A percentile compares a stretch with the other conserved stretches of the same genome.
phyloP scores from a whole-genome alignment of 1,140 invertebrate genomes.

The Drosophila cardini region DNA sequence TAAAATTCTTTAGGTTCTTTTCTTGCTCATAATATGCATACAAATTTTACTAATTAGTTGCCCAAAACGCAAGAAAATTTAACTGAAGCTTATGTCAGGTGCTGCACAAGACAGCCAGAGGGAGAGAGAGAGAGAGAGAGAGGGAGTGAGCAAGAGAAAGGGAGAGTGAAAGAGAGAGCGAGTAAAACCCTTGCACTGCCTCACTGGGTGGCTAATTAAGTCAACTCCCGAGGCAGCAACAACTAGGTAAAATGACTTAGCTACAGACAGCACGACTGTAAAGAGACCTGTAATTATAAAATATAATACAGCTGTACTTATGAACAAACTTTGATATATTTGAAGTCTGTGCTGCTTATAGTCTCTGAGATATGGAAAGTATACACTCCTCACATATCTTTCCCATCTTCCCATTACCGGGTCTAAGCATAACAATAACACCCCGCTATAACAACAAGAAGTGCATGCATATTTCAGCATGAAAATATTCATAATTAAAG shows the following conservation, averaged over 20 bases:
- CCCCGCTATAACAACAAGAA: constrained; percentile 44
- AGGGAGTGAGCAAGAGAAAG: neutral
- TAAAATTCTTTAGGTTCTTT: neutral
- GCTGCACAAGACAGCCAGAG: neutral
- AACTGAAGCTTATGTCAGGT: constrained; percentile 58
- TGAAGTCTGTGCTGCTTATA: too few species aligned
- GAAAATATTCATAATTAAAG: constrained; percentile 83
- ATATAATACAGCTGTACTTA: too few species aligned
- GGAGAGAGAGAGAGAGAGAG: neutral
- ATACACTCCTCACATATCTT: too few species aligned
- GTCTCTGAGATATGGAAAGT: too few species aligned
- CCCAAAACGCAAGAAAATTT: constrained; percentile 51
- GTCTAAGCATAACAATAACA: constrained; percentile 1
- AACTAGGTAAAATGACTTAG: neutral
- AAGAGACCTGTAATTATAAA: too few species aligned
- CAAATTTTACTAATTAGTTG: constrained; percentile 79
- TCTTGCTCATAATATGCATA: constrained; percentile 65
- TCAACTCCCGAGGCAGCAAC: constrained; percentile 70
- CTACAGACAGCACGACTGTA: too few species aligned
- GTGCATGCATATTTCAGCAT: constrained; percentile 79
- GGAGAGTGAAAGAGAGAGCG: neutral
- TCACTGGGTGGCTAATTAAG: constrained; percentile 77
- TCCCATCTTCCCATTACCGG: too few species aligned
- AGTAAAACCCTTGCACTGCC: constrained; percentile 48
- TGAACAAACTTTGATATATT: too few species aligned